A percentile compares a stretch with the other conserved stretches of the same genome.
phyloP scores from a whole-genome alignment of 2,888 invertebrate species.

The Drosophila cognata region DNA sequence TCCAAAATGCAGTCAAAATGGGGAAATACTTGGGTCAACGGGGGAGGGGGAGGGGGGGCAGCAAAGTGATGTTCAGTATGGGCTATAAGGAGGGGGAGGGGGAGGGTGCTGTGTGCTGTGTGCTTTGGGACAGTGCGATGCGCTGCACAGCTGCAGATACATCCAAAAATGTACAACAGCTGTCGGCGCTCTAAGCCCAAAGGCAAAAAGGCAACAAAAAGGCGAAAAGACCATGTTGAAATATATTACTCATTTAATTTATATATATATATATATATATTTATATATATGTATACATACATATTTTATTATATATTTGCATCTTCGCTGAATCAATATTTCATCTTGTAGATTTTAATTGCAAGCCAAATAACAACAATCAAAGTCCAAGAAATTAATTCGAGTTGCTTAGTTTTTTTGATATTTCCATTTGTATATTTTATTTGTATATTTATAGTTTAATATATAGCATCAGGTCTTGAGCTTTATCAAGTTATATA shows the following conservation, averaged over 20 bases:
- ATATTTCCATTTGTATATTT: background rate
- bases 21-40: background rate
- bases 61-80: background rate
- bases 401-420: background rate
- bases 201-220: constrained; percentile 20
- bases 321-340: background rate
- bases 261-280: background rate
- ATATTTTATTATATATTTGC: background rate
- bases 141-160: constrained; percentile 68
- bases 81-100: background rate
- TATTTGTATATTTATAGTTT: background rate
- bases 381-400: constrained; percentile 12
- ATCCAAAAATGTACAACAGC: constrained; percentile 68
- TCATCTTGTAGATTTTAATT: background rate
- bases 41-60: background rate
- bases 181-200: constrained; percentile 47
- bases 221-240: constrained; percentile 23
- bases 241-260: constrained; percentile 3
- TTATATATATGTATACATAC: background rate
- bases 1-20: constrained; percentile 61
- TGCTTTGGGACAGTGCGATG: constrained; percentile 18
- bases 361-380: constrained; percentile 1
- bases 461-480: background rate
- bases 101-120: background rate
- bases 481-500: constrained; percentile 29